Evolutionary conservation across 2,888 invertebrate genomes (phyloP).

Genomic region (Anoncus sp.): DNA sequence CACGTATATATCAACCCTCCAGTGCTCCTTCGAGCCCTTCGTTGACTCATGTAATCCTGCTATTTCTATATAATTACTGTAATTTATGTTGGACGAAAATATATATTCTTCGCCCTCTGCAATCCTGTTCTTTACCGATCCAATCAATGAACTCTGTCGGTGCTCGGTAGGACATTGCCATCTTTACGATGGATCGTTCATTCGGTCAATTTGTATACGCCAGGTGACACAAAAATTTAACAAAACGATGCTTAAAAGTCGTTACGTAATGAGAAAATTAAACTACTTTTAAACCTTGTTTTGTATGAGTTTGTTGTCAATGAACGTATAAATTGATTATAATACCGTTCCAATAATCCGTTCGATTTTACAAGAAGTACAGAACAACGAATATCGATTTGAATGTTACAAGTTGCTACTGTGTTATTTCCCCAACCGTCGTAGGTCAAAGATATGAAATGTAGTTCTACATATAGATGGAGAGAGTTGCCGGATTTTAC

Average conservation of each 20-base stretch:
- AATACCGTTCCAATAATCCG: not conserved
- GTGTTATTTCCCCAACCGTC: not conserved
- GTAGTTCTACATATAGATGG: not conserved
- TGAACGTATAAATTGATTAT: not conserved
- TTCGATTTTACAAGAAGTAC: not conserved
- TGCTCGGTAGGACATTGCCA: slow-evolving; percentile 5
- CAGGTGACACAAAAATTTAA: no score
- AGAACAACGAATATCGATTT: not conserved
- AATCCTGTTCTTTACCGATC: slow-evolving; percentile 73
- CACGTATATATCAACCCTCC: slow-evolving; percentile 48
- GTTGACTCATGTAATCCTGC: slow-evolving; percentile 65
- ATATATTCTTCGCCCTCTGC: slow-evolving; percentile 65
- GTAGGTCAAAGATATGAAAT: slow-evolving; percentile 5
- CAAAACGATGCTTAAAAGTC: no score
- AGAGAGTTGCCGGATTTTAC: slow-evolving; percentile 46
- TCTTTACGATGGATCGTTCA: not conserved
- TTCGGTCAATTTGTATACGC: not conserved
- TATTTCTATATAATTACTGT: slow-evolving; percentile 71
- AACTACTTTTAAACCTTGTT: not conserved
- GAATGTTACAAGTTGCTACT: not conserved
- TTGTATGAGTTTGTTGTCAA: not conserved
- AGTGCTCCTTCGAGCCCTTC: slow-evolving; percentile 53
- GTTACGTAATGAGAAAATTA: not conserved
- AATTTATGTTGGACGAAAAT: slow-evolving; percentile 66
- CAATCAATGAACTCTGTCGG: slow-evolving; percentile 72